Evolutionary conservation across 2,888 invertebrate genomes (phyloP).

Genomic region (Ischnus inquisitorius): DNA sequence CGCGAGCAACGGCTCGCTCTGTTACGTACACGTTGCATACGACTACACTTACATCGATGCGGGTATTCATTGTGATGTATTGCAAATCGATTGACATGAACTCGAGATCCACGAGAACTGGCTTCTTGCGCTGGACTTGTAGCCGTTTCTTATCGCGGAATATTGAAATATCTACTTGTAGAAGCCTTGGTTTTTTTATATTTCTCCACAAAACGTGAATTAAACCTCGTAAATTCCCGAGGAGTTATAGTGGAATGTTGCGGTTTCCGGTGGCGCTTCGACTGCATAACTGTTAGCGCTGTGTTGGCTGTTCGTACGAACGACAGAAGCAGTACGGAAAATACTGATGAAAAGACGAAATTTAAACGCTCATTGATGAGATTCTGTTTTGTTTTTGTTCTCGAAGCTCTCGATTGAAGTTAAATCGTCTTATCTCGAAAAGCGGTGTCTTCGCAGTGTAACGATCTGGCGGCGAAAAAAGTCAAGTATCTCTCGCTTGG

Average conservation of each 20-base stretch:
- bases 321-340: neutral
- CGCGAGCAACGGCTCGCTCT: constrained; percentile 40
- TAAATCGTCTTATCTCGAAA: constrained; percentile 55
- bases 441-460: constrained; percentile 60
- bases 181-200: neutral
- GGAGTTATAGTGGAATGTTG: neutral
- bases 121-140: neutral
- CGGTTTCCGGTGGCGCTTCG: constrained; percentile 6
- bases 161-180: neutral
- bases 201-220: neutral
- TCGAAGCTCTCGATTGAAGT: neutral
- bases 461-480: constrained; percentile 65
- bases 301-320: too few relatives aligned
- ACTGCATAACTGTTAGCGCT: neutral
- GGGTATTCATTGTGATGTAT: constrained; percentile 44
- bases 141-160: neutral
- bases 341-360: neutral
- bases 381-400: too few relatives aligned
- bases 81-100: constrained; percentile 66
- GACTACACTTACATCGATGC: constrained; percentile 9
- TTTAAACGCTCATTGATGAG: neutral
- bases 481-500: constrained; percentile 62
- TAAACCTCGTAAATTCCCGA: neutral
- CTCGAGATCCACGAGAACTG: constrained; percentile 51
- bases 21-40: neutral